Conservation (phyloP, 2,888 invertebrate species). For the Smittia aterrima region DNA sequence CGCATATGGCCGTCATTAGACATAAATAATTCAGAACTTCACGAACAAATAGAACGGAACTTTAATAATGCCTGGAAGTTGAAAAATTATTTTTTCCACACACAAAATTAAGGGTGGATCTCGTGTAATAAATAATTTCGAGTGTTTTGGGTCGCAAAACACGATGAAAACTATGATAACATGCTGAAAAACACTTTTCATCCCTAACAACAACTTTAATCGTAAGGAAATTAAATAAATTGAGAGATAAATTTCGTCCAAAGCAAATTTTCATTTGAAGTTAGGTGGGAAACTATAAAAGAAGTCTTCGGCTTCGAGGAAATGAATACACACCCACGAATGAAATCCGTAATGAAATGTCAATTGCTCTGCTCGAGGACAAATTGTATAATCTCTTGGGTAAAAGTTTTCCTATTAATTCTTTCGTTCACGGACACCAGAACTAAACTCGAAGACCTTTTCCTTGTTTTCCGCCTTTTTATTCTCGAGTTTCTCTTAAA, state of each 20-base stretch:
- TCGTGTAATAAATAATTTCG: constrained; percentile 10
- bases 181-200: background rate
- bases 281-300: background rate
- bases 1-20: constrained; percentile 33
- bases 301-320: background rate
- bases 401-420: constrained; percentile 22
- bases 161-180: constrained; percentile 14
- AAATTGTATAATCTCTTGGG: constrained; percentile 25
- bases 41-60: constrained; percentile 10
- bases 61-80: background rate
- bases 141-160: background rate
- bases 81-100: constrained; percentile 10
- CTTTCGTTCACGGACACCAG: background rate
- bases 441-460: constrained; percentile 5
- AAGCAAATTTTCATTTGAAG: background rate
- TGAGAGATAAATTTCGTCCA: background rate
- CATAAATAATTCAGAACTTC: constrained; percentile 28
- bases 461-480: background rate
- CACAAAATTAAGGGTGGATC: constrained; percentile 2
- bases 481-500: background rate
- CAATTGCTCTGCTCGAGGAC: constrained; percentile 13
- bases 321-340: constrained; percentile 8
- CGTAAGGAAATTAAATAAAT: constrained; percentile 20
- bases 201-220: background rate
- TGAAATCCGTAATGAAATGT: constrained; percentile 10